Evolutionary conservation across 64 coral and sea anemone genomes (phyloP), one percentile per base, ranked within the genome.

Genomic region (Montipora cactus): DNA sequence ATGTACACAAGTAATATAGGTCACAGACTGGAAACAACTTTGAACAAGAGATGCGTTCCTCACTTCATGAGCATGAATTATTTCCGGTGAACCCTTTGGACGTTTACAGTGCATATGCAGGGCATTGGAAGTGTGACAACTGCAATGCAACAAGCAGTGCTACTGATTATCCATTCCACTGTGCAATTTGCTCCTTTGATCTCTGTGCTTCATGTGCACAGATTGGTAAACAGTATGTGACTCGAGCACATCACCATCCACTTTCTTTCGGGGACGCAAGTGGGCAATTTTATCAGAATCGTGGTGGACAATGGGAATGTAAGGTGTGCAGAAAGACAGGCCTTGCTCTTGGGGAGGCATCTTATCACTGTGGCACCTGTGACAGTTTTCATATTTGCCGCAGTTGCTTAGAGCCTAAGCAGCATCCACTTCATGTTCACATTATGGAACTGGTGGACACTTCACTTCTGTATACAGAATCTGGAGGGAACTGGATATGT

Each of bases 111-210:
- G 15, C 70, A 9, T 96, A 80, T 87, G 75, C n/a, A 45, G 95
- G 95, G 3, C 5, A 89, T 44, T 96, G 95, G 95, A 96, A 95
- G 55, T 98, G 96, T 59, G 96, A 98, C 75, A 83, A 95, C 71
- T 98, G 96, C n/a, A 37, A 77, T 7, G 76, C 19, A 50, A 78
- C 94, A 78, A 91, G 53, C 59, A 69, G 23, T 16, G 22, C 47
- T 13, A 58, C 23, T 7, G 14, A 51, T 5, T 78, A 44, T 74
- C 96, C 96, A 13, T 98, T 88, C 68, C 83, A 98, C 49, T 98
- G 96, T 75, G 13, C 23, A 44, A 23, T 9, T 21, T 98, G 96
- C 81, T 80, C 73, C 11, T 98, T 91, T 83, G 96, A 98, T 72
- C 61, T 98, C 21, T 98, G 96, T 70, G 20, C 82, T 11, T 13